Percentiles rank a stretch among this genome's conserved stretches.
Evolutionary conservation across 2,797 vertebrate species (phyloP).

Genomic region (Pampus argenteus): DNA sequence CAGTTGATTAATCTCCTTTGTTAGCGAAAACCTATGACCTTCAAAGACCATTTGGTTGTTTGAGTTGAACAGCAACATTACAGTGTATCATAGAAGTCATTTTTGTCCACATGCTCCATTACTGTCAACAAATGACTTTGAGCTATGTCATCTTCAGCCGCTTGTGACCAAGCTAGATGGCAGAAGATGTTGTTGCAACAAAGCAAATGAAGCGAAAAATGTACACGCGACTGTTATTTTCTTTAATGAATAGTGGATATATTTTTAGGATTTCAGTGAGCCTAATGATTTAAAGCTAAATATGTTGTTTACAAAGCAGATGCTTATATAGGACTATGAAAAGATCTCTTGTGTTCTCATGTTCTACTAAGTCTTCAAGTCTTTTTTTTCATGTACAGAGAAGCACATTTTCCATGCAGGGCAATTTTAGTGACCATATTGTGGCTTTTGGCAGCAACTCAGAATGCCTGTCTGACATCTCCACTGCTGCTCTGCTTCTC

Average conservation of each 20-base stretch:
- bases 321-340: slow-evolving; percentile 27
- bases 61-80: slow-evolving; percentile 23
- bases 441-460: slow-evolving; percentile 81
- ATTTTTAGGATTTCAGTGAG: slow-evolving; percentile 21
- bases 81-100: slow-evolving; percentile 25
- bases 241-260: not conserved
- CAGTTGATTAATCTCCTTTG: slow-evolving; percentile 57
- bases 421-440: slow-evolving; percentile 82
- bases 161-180: slow-evolving; percentile 39
- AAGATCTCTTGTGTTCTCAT: slow-evolving; percentile 37
- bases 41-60: slow-evolving; percentile 38
- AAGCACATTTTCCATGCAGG: slow-evolving; percentile 76
- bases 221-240: not conserved
- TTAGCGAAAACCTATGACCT: slow-evolving; percentile 21
- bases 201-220: slow-evolving; percentile 6
- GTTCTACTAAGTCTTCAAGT: slow-evolving; percentile 52
- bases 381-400: slow-evolving; percentile 56
- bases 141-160: slow-evolving; percentile 44
- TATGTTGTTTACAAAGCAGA: slow-evolving; percentile 36
- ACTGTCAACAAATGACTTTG: slow-evolving; percentile 51
- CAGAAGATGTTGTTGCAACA: slow-evolving; percentile 4
- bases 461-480: slow-evolving; percentile 80
- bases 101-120: slow-evolving; percentile 49
- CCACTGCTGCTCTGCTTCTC: slow-evolving; percentile 75
- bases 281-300: slow-evolving; percentile 21